Base-by-base conservation (phyloP, 1,140 invertebrate genomes). In the Drosophila oshimai region DNA sequence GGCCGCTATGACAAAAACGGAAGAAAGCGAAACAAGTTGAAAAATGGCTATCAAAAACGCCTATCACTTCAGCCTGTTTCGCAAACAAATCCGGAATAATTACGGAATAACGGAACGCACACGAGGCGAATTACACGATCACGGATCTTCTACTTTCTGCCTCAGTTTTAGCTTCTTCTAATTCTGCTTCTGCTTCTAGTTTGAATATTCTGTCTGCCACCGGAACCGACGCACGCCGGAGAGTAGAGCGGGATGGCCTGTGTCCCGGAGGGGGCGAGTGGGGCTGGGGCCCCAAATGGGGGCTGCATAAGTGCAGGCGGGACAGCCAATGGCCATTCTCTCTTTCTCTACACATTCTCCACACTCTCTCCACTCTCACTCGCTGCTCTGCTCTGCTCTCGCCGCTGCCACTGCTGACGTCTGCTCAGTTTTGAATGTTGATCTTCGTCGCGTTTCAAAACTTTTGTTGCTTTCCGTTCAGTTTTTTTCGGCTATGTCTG, bases 101-200 rank as follows among this genome's bases (percentile, higher is more conserved):
- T 49, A 61, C 57, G 47, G 71, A 72, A 65, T 41, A 72, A 75
- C 64, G 71, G 65, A 71, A 65, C 77, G 83, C 80, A 78, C 80
- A 84, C 81, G 80, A 84, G 80, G 80, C 75, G 84, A 86, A 84
- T 84, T 84, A 84, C 80, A 84, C 80, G 81, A 86, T 86, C 83
- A 74, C 83, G 76, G 65, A 53, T 64, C 74, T 80, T 86, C 81
- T 83, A 45, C 64, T 71, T 53, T 64, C 50, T 74, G 75, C 80
- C 64, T 70, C 64, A 70, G 79, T 72, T 74, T 68, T 73, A 57
- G 55, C 69, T 54, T 75, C 46, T 47, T 55, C 58, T 72, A 77
- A 53, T 77, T 86, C 79, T 53, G 44, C 39, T 29, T 39, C 26
- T 45, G 67, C 36, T 34, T 51, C 51, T 72, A 51, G 67, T 62